These are phyloP conservation scores for Timandra comae DNA, from an alignment of 2,888 invertebrate species.

Conservation along the genomic window DNA sequence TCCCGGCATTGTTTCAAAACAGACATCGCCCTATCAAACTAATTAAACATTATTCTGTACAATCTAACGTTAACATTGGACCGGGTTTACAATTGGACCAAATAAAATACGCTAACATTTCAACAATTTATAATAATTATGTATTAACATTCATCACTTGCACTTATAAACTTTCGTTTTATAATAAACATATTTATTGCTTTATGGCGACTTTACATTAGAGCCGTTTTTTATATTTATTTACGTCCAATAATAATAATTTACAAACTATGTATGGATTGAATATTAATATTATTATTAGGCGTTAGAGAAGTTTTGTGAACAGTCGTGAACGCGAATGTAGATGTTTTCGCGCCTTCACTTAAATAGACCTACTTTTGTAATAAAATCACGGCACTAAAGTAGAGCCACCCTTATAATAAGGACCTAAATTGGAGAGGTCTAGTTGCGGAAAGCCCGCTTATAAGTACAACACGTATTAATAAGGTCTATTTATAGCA, in stretches of 20 bases:
- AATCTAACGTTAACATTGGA: conserved; percentile 59
- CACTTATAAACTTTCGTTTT: conserved; percentile 22
- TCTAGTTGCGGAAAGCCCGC: no score
- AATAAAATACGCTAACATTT: conserved; percentile 68
- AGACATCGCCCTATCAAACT: conserved; percentile 41
- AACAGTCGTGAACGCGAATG: no score
- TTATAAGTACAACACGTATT: no score
- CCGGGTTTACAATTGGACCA: conserved; percentile 58
- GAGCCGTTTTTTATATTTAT: neutral
- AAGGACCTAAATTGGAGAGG: no score
- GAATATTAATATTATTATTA: neutral
- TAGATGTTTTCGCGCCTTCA: no score
- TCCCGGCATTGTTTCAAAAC: no score
- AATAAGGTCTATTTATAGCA: no score
- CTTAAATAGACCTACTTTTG: no score
- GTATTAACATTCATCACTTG: conserved; percentile 32
- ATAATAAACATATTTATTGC: neutral
- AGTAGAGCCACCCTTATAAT: no score
- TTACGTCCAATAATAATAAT: neutral
- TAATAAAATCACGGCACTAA: no score
- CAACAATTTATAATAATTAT: conserved; percentile 62
- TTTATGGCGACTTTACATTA: neutral
- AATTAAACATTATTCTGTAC: conserved; percentile 37
- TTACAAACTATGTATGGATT: neutral
- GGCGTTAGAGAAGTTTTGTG: neutral